Conservation (phyloP, 2,113 vertebrate species). For the Morone chrysops region DNA sequence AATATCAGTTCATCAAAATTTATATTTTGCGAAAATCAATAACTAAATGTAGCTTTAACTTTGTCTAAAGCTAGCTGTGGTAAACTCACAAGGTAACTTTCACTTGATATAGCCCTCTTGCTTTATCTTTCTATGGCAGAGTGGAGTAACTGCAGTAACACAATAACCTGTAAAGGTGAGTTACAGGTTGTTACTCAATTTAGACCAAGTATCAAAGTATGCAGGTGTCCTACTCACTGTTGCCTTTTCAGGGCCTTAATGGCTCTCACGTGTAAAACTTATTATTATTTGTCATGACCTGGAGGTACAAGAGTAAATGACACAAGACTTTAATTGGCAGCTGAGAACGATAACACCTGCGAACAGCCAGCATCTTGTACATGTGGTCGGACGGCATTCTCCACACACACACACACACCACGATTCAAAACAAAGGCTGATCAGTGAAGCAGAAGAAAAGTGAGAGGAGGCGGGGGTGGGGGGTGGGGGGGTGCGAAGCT, state of each 20-base stretch:
- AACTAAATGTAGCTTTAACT: too few relatives aligned
- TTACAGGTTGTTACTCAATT: neutral
- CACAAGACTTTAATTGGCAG: constrained; percentile 88
- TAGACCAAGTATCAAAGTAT: neutral
- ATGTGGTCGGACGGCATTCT: constrained; percentile 89
- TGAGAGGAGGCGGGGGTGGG: constrained; percentile 36
- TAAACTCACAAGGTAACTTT: neutral
- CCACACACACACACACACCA: constrained; percentile 38
- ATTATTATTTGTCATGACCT: constrained; percentile 86
- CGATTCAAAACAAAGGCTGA: constrained; percentile 90
- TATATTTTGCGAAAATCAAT: too few relatives aligned
- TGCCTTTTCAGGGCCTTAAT: constrained; percentile 35
- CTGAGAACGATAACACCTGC: constrained; percentile 91
- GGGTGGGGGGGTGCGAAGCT: constrained; percentile 69
- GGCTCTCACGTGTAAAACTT: constrained; percentile 58
- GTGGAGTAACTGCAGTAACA: too few relatives aligned
- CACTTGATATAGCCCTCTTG: too few relatives aligned
- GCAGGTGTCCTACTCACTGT: too few relatives aligned
- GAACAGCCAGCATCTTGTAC: constrained; percentile 87
- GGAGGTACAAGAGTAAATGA: constrained; percentile 86
- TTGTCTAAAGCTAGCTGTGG: too few relatives aligned
- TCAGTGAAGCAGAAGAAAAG: constrained; percentile 87
- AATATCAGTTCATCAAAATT: too few relatives aligned
- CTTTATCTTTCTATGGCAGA: too few relatives aligned
- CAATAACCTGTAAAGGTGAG: too few relatives aligned